A percentile compares a stretch with the other conserved stretches of the same genome.
These are phyloP conservation scores for Hecatera dysodea DNA, from an alignment of 2,888 invertebrate genomes.

Conservation along the genomic window DNA sequence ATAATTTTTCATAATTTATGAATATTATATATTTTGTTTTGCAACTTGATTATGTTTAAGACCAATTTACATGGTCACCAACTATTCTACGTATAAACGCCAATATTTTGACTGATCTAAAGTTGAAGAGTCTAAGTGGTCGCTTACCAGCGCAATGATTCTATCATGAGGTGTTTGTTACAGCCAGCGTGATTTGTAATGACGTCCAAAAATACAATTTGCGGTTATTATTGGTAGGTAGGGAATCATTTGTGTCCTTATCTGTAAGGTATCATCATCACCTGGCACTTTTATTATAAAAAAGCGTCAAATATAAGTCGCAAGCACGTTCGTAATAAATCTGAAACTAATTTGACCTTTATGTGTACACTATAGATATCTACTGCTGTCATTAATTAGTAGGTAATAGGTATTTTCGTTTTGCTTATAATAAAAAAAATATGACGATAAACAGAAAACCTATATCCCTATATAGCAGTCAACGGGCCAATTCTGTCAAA, in stretches of 20 bases:
- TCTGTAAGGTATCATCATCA: constrained; percentile 7
- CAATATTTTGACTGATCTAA: too few relatives aligned
- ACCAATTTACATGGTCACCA: too few relatives aligned
- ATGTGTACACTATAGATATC: constrained; percentile 4
- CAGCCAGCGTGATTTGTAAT: neutral
- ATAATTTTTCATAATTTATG: too few relatives aligned
- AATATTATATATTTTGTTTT: too few relatives aligned
- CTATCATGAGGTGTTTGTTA: constrained; percentile 13
- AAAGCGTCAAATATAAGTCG: neutral
- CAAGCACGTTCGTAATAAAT: neutral
- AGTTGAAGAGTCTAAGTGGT: too few relatives aligned
- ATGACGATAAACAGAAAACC: too few relatives aligned
- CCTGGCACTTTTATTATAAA: neutral
- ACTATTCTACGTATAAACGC: too few relatives aligned
- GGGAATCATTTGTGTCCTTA: neutral
- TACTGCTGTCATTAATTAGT: neutral
- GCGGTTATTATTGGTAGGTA: constrained; percentile 5
- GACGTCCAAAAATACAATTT: neutral
- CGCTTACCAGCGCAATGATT: too few relatives aligned
- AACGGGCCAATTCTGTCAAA: neutral
- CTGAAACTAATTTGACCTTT: constrained; percentile 8
- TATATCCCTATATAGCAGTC: neutral
- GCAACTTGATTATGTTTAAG: too few relatives aligned
- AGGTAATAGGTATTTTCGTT: neutral
- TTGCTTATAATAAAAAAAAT: too few relatives aligned